phyloP scores from a whole-genome alignment of 2,797 vertebrate species.

The Anableps anableps region DNA sequence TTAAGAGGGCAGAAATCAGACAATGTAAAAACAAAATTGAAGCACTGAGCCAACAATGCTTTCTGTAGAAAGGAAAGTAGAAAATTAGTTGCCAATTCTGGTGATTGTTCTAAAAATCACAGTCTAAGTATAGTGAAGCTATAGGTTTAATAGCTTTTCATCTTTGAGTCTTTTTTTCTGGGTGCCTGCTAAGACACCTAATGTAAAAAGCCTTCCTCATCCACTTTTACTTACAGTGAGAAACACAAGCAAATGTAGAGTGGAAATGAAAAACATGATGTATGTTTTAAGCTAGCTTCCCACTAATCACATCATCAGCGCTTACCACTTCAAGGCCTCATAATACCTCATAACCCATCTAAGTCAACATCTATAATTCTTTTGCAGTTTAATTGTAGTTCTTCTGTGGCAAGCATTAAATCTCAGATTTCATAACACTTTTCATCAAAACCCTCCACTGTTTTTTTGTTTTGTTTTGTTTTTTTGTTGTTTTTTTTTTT shows the following conservation, averaged over 20 bases:
- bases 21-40: neutral
- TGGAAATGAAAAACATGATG: conserved; percentile 11
- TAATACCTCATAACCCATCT: conserved; percentile 29
- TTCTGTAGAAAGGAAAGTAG: too few species aligned
- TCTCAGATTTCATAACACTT: conserved; percentile 47
- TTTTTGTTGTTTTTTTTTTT: neutral
- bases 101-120: neutral
- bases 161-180: neutral
- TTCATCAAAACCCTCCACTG: conserved; percentile 35
- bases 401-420: conserved; percentile 45
- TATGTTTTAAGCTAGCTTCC: conserved; percentile 5
- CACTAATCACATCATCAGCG: conserved; percentile 2
- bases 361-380: conserved; percentile 39
- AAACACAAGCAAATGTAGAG: neutral
- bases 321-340: conserved; percentile 2
- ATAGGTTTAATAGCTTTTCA: neutral
- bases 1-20: neutral
- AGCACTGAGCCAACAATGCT: neutral
- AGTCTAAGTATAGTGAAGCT: neutral
- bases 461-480: too few species aligned
- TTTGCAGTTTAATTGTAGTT: conserved; percentile 40
- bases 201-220: neutral
- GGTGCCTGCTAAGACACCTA: neutral
- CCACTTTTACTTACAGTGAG: neutral
- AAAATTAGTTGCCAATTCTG: neutral